phyloP scores from a whole-genome alignment of 2,797 vertebrate species.

The Peromyscus eremicus region DNA sequence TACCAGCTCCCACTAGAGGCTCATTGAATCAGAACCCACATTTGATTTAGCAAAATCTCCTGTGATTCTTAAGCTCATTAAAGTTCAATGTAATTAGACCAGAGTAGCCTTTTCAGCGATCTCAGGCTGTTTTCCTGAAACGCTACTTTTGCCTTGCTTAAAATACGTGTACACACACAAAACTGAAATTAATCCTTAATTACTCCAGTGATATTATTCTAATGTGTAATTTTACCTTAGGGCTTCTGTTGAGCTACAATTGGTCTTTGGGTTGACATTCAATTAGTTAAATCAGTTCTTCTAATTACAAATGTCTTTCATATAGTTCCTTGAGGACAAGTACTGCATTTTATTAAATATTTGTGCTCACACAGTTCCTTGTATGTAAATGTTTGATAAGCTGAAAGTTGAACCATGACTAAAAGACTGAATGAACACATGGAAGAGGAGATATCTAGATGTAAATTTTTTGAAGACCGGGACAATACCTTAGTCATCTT shows the following conservation, averaged over 20 bases:
- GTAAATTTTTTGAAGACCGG: neutral
- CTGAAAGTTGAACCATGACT: constrained; percentile 28
- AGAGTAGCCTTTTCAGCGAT: constrained; percentile 14
- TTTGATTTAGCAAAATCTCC: constrained; percentile 19
- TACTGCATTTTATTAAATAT: constrained; percentile 10
- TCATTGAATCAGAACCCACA: neutral
- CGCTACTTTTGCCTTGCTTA: constrained; percentile 8
- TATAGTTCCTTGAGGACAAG: constrained; percentile 27
- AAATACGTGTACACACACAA: neutral
- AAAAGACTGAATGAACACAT: neutral
- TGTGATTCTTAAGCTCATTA: neutral
- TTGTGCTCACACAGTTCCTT: neutral
- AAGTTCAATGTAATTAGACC: neutral
- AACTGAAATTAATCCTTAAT: constrained; percentile 44
- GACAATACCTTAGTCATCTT: neutral
- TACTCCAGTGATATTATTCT: constrained; percentile 26
- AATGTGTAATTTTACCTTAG: constrained; percentile 42
- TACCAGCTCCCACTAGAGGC: neutral
- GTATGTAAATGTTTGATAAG: neutral
- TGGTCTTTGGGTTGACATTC: constrained; percentile 1
- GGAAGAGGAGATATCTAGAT: neutral
- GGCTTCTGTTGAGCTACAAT: neutral
- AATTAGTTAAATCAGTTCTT: constrained; percentile 56
- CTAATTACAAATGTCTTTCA: constrained; percentile 43
- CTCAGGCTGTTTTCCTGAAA: constrained; percentile 28